Base-by-base conservation (phyloP, 2,888 invertebrate species). In the Mechanitis mazaeus region DNA sequence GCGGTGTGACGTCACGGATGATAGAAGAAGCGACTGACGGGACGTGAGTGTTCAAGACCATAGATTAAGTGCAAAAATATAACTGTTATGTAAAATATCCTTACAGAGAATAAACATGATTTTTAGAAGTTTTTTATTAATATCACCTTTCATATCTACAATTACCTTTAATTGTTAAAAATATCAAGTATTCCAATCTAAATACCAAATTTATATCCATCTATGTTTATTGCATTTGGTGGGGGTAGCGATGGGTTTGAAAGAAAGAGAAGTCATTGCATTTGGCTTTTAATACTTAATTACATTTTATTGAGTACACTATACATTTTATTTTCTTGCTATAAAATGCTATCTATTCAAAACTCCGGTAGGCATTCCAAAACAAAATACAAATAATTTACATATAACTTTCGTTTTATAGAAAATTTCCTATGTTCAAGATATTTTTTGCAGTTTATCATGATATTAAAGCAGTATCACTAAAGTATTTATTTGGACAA, bases 401-500 rank as follows among this genome's bases (percentile, higher is more conserved):
- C 76, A 79, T 76, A 77, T 81, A 85, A 76, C 77, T 81, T 85
- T 87, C 81, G 81, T 87, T 87, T 86, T 85, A 87, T 88, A 88
- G 88, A 90, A 89, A 90, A 86, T 78, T 81, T 86, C 81, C 88
- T 89, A 88, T 87, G 83, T 80, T 85, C 81, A 85, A 87, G 84
- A 85, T 84, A 86, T 84, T 81, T 42, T 42, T 81, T 75, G 89
- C 87, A 80, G 70, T 87, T 89, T 88, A 89, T 88, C 78, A 87
- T 87, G 87, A 87, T 90, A 89, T 89, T 90, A 90, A 90, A 90
- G 90, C 90, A 87, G 86, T 89, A 89, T 87, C 89, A 89, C 89
- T 90, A 89, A 80, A 84, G 85, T 79, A 87, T 87, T 85, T 86
- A 82, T 84, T 87, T 89, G 89, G 90, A 89, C 89, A 87, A 85